Evolutionary conservation across 2,113 vertebrate genomes (phyloP).

Genomic region (Naja naja): DNA sequence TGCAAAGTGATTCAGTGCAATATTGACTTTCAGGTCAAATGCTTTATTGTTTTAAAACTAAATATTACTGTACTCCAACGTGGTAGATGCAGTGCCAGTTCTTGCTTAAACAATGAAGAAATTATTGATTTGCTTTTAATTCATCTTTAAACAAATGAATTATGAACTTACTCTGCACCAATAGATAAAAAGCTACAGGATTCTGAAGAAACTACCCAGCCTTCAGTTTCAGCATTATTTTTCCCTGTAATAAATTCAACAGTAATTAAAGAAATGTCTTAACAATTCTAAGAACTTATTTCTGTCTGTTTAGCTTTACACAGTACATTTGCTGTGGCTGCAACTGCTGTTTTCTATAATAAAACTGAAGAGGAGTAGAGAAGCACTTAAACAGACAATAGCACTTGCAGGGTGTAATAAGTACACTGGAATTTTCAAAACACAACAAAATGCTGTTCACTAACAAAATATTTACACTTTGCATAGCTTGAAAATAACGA

Average conservation of each 20-base stretch:
- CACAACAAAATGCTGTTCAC: neutral
- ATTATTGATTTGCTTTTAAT: neutral
- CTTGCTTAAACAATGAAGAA: neutral
- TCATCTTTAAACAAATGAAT: constrained; percentile 10
- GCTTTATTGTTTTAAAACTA: neutral
- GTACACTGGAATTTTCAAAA: neutral
- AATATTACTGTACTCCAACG: neutral
- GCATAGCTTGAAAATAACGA: too few relatives aligned
- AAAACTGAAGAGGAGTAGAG: neutral
- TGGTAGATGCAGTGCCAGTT: neutral
- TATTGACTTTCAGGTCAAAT: neutral
- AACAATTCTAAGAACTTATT: constrained; percentile 1
- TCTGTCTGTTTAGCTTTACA: fast-evolving
- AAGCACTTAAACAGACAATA: neutral
- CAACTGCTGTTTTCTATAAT: neutral
- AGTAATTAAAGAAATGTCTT: constrained; percentile 23
- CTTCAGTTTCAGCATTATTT: constrained; percentile 85
- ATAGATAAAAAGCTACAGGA: constrained; percentile 99
- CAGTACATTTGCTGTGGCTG: neutral
- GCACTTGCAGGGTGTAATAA: neutral
- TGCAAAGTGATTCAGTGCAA: neutral
- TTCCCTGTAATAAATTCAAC: constrained; percentile 65
- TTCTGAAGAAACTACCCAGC: constrained; percentile 98
- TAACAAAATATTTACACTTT: neutral
- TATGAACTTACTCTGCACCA: constrained; percentile 85